A percentile compares a stretch with the other conserved stretches of the same genome.
These are phyloP conservation scores for Helobdella robusta DNA, from an alignment of 2,888 invertebrate species.

Conservation along the genomic window DNA sequence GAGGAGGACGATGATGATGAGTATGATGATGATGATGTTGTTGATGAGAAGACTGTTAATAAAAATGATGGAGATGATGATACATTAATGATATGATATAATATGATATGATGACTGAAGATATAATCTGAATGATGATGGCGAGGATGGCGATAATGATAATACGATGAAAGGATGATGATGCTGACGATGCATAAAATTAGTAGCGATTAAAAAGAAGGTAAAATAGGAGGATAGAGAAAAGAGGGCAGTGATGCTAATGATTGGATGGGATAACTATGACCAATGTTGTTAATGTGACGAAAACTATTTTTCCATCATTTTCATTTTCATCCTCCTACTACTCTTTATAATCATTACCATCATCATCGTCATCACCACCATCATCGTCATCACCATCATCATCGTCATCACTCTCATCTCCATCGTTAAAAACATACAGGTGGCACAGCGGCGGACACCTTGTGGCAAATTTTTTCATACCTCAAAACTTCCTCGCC, in stretches of 20 bases:
- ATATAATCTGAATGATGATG: no score
- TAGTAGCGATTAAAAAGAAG: no score
- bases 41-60: not conserved
- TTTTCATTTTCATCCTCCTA: not conserved
- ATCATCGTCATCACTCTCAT: not conserved
- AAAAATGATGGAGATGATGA: not conserved
- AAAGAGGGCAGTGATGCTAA: no score
- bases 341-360: not conserved
- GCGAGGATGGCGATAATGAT: not conserved
- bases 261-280: no score
- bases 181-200: not conserved
- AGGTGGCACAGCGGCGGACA: conserved; percentile 14
- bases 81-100: no score
- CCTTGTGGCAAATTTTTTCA: conserved; percentile 13
- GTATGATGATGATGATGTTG: not conserved
- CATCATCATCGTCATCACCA: not conserved
- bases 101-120: not conserved
- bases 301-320: no score
- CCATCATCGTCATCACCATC: not conserved
- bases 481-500: conserved; percentile 12
- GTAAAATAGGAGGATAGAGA: no score
- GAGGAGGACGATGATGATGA: not conserved
- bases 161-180: not conserved
- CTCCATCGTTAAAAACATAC: not conserved
- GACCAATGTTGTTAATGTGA: no score